phyloP scores from a whole-genome alignment of 2,888 invertebrate species.

The Amaurobius ferox region DNA sequence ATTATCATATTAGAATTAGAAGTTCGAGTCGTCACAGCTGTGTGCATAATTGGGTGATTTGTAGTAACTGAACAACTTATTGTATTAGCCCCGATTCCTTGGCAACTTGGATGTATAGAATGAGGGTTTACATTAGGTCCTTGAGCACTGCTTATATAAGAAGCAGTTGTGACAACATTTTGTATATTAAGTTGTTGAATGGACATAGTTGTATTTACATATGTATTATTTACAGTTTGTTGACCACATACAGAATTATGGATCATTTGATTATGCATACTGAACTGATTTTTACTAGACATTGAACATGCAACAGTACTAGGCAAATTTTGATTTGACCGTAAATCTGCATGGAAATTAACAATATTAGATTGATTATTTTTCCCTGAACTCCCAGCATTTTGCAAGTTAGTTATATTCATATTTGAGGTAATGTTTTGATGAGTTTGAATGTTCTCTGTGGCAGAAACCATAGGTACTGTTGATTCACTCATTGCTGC shows the following conservation, averaged over 20 bases:
- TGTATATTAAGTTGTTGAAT: conserved; percentile 80
- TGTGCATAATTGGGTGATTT: conserved; percentile 74
- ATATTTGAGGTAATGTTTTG: conserved; percentile 74
- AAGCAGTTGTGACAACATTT: conserved; percentile 76
- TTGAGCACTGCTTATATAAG: conserved; percentile 75
- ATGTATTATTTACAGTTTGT: conserved; percentile 79
- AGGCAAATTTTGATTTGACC: conserved; percentile 75
- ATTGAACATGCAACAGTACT: conserved; percentile 59
- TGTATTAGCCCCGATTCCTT: conserved; percentile 70
- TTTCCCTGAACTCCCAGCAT: conserved; percentile 65
- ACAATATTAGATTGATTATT: conserved; percentile 77
- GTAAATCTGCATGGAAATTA: conserved; percentile 77
- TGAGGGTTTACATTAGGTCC: conserved; percentile 73
- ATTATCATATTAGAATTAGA: conserved; percentile 73
- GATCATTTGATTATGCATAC: conserved; percentile 73
- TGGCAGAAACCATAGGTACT: conserved; percentile 80
- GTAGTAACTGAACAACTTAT: conserved; percentile 74
- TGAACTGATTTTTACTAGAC: conserved; percentile 72
- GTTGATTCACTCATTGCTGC: conserved; percentile 96
- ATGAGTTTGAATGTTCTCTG: conserved; percentile 79
- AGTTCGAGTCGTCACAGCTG: conserved; percentile 69
- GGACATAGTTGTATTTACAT: conserved; percentile 79
- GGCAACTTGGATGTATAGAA: conserved; percentile 65
- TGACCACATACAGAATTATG: conserved; percentile 76
- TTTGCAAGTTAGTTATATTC: conserved; percentile 74